phyloP scores from a whole-genome alignment of 2,888 invertebrate species.

The Volucella inanis region DNA sequence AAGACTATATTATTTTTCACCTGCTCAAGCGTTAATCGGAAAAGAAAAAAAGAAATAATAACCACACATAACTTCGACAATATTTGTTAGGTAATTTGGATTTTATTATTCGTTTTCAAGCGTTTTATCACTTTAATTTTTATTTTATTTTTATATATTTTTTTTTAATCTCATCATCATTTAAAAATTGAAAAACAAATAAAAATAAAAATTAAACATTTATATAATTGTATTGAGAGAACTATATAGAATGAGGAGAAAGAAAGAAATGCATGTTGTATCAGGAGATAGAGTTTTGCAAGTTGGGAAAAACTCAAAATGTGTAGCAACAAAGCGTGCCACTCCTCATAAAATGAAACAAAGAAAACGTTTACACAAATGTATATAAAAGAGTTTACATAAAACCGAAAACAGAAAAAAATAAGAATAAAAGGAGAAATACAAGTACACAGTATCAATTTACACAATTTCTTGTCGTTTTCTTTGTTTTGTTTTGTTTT shows the following conservation, averaged over 20 bases:
- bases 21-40: too few species aligned
- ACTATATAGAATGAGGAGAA: constrained; percentile 23
- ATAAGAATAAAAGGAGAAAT: constrained; percentile 30
- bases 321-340: constrained; percentile 52
- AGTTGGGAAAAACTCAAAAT: constrained; percentile 48
- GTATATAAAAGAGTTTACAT: constrained; percentile 30
- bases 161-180: constrained; percentile 73
- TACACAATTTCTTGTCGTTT: constrained; percentile 62
- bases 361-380: constrained; percentile 24
- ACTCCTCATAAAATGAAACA: constrained; percentile 31
- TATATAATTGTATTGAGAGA: constrained; percentile 55
- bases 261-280: constrained; percentile 64
- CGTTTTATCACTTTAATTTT: constrained; percentile 72
- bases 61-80: constrained; percentile 12
- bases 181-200: constrained; percentile 59
- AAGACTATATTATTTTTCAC: too few species aligned
- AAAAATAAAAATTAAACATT: constrained; percentile 62
- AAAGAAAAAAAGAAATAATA: background rate
- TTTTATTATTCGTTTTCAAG: constrained; percentile 75
- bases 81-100: constrained; percentile 72
- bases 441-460: constrained; percentile 65
- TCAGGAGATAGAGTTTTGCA: constrained; percentile 37
- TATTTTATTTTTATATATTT: constrained; percentile 16
- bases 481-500: constrained; percentile 25
- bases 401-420: constrained; percentile 42